A percentile compares a stretch with the other conserved stretches of the same genome.
Conservation (phyloP, 2,888 invertebrate genomes). For the Macaria liturata region DNA sequence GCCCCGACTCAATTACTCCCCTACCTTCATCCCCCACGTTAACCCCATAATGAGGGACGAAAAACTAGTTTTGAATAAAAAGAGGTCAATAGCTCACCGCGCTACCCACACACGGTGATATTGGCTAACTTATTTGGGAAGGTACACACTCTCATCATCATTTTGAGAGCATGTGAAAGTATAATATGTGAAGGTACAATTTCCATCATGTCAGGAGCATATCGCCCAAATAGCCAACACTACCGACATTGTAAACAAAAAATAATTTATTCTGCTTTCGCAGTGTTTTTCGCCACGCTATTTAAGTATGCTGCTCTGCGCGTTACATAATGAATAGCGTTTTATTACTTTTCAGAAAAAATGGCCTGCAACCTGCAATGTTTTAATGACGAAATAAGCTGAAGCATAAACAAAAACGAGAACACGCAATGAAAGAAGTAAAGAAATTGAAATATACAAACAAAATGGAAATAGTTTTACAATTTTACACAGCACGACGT, state of each 20-base stretch:
- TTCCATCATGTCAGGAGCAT: constrained; percentile 16
- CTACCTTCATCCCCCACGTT: constrained; percentile 30
- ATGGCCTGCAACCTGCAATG: constrained; percentile 21
- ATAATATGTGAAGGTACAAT: no score
- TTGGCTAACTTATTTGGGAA: constrained; percentile 26
- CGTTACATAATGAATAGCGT: constrained; percentile 7
- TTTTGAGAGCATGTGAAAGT: no score
- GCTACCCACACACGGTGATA: constrained; percentile 22
- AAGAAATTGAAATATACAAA: constrained; percentile 39
- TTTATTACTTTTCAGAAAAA: constrained; percentile 9
- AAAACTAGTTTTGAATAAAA: constrained; percentile 36
- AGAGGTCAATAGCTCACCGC: constrained; percentile 33
- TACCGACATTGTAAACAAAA: constrained; percentile 18
- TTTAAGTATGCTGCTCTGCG: constrained; percentile 3
- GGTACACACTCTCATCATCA: constrained; percentile 6
- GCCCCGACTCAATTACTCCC: constrained; percentile 34
- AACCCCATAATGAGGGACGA: constrained; percentile 32
- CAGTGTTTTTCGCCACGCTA: constrained; percentile 7
- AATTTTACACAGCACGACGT: constrained; percentile 20
- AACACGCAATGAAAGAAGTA: constrained; percentile 22
- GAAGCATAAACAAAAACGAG: constrained; percentile 24
- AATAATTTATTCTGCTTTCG: constrained; percentile 11
- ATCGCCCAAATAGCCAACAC: constrained; percentile 16
- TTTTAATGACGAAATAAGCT: constrained; percentile 33
- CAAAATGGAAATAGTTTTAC: constrained; percentile 37